These are phyloP conservation scores for Cochlearius cochlearius DNA, from an alignment of 2,113 vertebrate species.

Conservation along the genomic window DNA sequence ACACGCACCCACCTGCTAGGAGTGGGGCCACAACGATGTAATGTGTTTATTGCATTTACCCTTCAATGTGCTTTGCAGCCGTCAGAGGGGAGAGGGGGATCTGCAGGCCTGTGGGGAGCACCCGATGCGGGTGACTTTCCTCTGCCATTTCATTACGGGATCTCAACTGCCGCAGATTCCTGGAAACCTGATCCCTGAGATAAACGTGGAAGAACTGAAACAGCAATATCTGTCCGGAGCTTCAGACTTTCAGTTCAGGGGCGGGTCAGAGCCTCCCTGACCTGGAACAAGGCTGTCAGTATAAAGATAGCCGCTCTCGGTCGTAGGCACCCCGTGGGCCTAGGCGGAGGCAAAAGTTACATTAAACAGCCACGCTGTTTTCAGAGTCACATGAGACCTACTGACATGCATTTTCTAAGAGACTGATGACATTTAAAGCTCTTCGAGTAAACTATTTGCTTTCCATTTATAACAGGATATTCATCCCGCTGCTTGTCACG, in stretches of 20 bases:
- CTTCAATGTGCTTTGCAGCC: neutral
- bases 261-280: neutral
- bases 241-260: conserved; percentile 3
- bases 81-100: neutral
- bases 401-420: conserved; percentile 31
- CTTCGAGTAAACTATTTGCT: neutral
- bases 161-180: neutral
- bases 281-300: neutral
- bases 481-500: neutral
- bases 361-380: neutral
- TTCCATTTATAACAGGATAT: neutral
- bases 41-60: neutral
- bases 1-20: neutral
- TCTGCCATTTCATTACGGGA: neutral
- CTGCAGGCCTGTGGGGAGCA: neutral
- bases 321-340: neutral
- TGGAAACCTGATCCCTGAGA: neutral
- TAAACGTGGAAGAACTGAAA: neutral
- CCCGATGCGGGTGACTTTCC: neutral
- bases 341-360: conserved; percentile 2
- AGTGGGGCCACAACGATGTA: fast-evolving
- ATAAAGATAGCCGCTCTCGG: neutral
- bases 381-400: conserved; percentile 1
- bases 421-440: conserved; percentile 18
- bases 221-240: neutral